Conservation (phyloP, 2,113 vertebrate species). For the Rallus limicola region DNA sequence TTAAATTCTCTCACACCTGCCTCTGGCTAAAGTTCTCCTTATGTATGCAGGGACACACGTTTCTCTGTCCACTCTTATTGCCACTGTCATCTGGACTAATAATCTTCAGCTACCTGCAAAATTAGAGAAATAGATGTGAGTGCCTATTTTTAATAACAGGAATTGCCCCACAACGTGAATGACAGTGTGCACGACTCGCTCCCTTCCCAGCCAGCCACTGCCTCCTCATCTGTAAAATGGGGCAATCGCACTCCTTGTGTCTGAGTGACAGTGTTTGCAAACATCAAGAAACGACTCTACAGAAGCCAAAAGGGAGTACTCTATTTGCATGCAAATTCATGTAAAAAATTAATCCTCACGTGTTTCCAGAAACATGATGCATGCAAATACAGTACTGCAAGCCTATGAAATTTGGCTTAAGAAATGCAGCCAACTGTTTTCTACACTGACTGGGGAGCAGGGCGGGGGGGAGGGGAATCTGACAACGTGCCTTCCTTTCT, state of each 20-base stretch:
- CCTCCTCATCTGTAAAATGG: slow-evolving; percentile 55
- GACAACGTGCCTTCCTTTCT: not conserved
- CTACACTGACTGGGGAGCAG: not conserved
- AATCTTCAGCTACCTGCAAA: slow-evolving; percentile 24
- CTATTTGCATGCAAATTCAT: slow-evolving; percentile 63
- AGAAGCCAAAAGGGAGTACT: slow-evolving; percentile 40
- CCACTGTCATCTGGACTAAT: not conserved
- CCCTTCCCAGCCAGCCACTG: slow-evolving; percentile 13
- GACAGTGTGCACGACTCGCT: slow-evolving; percentile 8
- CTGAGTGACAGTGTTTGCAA: slow-evolving; percentile 53
- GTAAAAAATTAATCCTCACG: slow-evolving; percentile 61
- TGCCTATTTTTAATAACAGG: slow-evolving; percentile 13
- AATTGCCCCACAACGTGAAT: not conserved
- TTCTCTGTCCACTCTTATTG: not conserved
- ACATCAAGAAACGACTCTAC: not conserved
- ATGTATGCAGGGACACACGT: not conserved
- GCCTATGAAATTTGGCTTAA: slow-evolving; percentile 32
- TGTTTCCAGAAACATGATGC: slow-evolving; percentile 58
- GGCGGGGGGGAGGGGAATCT: not conserved
- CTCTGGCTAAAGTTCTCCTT: slow-evolving; percentile 43
- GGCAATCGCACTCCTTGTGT: not conserved
- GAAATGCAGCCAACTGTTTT: slow-evolving; percentile 21
- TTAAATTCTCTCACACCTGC: slow-evolving; percentile 69
- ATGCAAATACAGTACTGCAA: slow-evolving; percentile 36
- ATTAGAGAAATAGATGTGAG: not conserved